A percentile compares a stretch with the other conserved stretches of the same genome.
phyloP scores from a whole-genome alignment of 2,113 vertebrate genomes.

The Tupaia tana region DNA sequence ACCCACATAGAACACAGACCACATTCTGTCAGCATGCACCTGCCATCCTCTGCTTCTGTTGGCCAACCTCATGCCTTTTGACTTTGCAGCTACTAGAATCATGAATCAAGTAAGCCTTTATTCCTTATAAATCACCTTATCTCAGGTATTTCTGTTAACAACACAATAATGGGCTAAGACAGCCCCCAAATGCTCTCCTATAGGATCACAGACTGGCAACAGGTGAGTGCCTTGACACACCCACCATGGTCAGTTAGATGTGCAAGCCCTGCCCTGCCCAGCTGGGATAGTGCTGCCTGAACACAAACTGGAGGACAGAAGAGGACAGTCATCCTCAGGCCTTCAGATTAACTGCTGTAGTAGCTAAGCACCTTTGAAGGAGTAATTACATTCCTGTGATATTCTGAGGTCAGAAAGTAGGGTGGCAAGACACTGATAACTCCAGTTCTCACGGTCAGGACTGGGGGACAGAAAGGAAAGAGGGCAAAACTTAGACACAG shows the following conservation, averaged over 20 bases:
- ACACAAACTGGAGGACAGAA: background rate
- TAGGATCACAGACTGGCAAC: background rate
- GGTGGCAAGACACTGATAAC: background rate
- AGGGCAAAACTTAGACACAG: background rate
- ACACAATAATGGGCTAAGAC: background rate
- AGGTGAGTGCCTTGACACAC: background rate
- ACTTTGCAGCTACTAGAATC: too few species aligned
- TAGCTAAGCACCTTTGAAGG: background rate
- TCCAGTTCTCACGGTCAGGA: background rate
- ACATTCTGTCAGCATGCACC: too few species aligned
- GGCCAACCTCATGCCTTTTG: too few species aligned
- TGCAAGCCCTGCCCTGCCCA: background rate
- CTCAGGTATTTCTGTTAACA: too few species aligned
- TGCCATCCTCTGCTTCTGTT: too few species aligned
- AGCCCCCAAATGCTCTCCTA: background rate
- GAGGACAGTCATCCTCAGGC: background rate
- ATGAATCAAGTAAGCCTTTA: too few species aligned
- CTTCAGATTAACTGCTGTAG: background rate
- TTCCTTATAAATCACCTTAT: too few species aligned
- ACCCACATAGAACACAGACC: too few species aligned
- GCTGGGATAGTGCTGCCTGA: slow-evolving; percentile 2
- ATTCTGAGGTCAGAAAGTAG: background rate
- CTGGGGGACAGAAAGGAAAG: too few species aligned
- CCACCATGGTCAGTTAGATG: background rate
- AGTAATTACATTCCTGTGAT: background rate